phyloP scores from a whole-genome alignment of 2,797 vertebrate genomes.

The Otolemur crassicaudatus region DNA sequence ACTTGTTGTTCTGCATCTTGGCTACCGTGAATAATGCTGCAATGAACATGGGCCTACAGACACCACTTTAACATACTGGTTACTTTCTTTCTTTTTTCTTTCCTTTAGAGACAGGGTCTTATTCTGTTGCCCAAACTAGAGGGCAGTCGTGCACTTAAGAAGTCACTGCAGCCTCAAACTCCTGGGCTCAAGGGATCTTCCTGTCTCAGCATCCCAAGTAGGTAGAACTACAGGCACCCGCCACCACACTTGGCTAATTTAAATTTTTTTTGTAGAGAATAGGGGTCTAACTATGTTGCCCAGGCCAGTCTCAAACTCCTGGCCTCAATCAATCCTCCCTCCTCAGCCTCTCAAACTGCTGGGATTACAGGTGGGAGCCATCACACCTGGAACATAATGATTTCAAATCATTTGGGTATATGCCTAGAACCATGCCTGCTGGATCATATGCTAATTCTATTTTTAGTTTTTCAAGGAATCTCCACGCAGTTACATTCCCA shows the following conservation, averaged over 20 bases:
- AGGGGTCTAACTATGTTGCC: background rate
- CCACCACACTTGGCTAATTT: background rate
- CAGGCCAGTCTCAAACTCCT: background rate
- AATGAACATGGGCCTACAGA: no score
- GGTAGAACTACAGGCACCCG: background rate
- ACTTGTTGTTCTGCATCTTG: no score
- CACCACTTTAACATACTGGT: no score
- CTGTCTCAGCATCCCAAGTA: background rate
- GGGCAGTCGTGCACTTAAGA: background rate
- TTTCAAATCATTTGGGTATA: background rate
- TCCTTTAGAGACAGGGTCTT: background rate
- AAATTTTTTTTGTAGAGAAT: background rate
- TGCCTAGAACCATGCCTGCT: background rate
- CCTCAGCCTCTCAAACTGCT: background rate
- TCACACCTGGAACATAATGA: accelerated
- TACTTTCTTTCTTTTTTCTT: background rate
- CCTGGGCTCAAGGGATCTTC: background rate
- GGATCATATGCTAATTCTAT: no score
- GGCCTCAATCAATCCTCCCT: background rate
- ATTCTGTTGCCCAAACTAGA: background rate
- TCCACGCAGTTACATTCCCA: background rate
- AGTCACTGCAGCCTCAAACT: background rate
- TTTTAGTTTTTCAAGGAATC: background rate
- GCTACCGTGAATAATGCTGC: no score
- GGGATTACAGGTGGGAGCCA: background rate